These are phyloP conservation scores for Lacerta bilineata DNA, from an alignment of 2,797 vertebrate genomes.

Conservation along the genomic window DNA sequence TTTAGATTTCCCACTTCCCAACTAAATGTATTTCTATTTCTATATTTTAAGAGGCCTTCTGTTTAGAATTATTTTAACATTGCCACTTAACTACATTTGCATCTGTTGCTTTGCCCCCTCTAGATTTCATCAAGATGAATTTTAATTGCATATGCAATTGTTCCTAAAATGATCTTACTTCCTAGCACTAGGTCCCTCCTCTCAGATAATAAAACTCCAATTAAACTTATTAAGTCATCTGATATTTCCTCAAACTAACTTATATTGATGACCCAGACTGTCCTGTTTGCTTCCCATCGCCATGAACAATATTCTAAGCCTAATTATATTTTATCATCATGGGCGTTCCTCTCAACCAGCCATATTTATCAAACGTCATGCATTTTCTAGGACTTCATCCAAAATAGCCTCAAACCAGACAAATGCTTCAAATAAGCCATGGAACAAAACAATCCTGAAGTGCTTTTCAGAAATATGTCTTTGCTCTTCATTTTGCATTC, in stretches of 20 bases:
- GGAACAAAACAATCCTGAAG: constrained; percentile 76
- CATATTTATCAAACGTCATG: constrained; percentile 74
- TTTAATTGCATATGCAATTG: constrained; percentile 69
- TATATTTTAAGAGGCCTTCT: constrained; percentile 65
- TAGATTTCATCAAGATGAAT: constrained; percentile 55
- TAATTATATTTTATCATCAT: constrained; percentile 64
- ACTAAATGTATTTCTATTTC: constrained; percentile 44
- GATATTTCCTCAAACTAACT: constrained; percentile 61
- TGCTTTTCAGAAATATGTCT: constrained; percentile 69
- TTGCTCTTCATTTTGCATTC: constrained; percentile 71
- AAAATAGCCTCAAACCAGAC: constrained; percentile 79
- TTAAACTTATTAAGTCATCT: constrained; percentile 58
- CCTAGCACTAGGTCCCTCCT: constrained; percentile 14
- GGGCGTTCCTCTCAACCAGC: constrained; percentile 64
- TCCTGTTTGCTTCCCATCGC: constrained; percentile 55
- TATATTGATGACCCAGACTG: constrained; percentile 56
- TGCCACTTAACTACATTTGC: constrained; percentile 65
- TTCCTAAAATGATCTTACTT: constrained; percentile 52
- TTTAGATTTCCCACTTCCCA: constrained; percentile 54
- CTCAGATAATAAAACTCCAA: constrained; percentile 53
- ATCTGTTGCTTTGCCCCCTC: constrained; percentile 58
- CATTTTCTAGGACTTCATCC: constrained; percentile 76
- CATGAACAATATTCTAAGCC: constrained; percentile 66
- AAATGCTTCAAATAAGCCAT: constrained; percentile 72
- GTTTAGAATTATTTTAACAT: constrained; percentile 73